Conservation (phyloP, 2,888 invertebrate genomes). For the Lacanobia wlatinum region DNA sequence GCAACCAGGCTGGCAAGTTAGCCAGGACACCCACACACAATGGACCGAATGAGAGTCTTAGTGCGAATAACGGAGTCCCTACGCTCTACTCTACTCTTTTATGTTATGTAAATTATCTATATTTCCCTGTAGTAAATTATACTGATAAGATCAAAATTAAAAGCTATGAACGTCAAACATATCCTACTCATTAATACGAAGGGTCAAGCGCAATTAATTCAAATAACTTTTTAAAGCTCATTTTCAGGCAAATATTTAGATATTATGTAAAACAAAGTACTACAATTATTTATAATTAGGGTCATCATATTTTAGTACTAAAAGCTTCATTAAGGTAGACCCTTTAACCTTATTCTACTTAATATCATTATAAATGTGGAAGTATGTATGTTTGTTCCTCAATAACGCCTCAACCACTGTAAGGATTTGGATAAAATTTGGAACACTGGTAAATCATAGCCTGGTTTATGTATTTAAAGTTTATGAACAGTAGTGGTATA, state of each 20-base stretch:
- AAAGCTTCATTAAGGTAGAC: conserved; percentile 20
- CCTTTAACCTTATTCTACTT: conserved; percentile 1
- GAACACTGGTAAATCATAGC: background rate
- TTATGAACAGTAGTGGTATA: too few species aligned
- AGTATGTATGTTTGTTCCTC: background rate
- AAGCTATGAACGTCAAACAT: background rate
- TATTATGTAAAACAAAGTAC: conserved; percentile 50
- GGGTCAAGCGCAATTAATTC: conserved; percentile 18
- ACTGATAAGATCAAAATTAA: background rate
- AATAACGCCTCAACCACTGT: background rate
- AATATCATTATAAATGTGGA: background rate
- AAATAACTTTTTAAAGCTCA: conserved; percentile 32
- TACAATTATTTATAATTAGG: conserved; percentile 45
- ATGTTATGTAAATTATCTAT: too few species aligned
- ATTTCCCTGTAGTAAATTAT: background rate
- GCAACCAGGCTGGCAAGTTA: too few species aligned
- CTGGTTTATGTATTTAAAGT: background rate
- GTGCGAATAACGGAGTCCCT: too few species aligned
- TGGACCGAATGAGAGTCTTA: too few species aligned
- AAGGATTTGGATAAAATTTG: background rate
- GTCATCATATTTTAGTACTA: conserved; percentile 31
- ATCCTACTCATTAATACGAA: background rate
- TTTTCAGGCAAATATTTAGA: conserved; percentile 59
- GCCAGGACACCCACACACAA: too few species aligned
- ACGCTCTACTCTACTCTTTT: too few species aligned